phyloP scores from a whole-genome alignment of 2,797 vertebrate species.

The Esox lucius region DNA sequence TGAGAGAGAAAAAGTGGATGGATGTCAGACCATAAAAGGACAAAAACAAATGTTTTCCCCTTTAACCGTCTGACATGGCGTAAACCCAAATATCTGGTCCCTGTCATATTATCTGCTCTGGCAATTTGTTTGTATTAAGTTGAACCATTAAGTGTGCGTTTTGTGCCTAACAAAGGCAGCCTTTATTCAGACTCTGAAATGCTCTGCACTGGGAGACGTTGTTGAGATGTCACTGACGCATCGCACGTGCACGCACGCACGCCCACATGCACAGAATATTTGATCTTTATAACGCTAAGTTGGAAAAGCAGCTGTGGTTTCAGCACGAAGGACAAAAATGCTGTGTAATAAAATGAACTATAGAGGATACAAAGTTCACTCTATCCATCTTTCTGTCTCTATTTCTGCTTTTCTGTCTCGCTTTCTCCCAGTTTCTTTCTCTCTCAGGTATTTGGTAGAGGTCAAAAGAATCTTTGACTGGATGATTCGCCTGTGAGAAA shows the following conservation, averaged over 20 bases:
- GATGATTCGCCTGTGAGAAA: background rate
- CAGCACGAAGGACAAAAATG: background rate
- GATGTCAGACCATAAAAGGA: slow-evolving; percentile 23
- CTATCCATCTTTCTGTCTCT: background rate
- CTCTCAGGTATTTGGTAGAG: background rate
- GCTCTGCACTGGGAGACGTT: background rate
- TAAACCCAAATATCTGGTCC: background rate
- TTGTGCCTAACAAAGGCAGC: slow-evolving; percentile 28
- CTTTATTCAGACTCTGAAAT: slow-evolving; percentile 16
- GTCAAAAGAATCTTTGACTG: no score
- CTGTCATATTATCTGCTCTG: slow-evolving; percentile 16
- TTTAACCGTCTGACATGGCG: background rate
- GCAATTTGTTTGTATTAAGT: slow-evolving; percentile 22
- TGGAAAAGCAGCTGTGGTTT: background rate
- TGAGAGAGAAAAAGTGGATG: background rate
- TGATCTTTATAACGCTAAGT: background rate
- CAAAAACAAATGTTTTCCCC: slow-evolving; percentile 32
- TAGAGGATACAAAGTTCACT: slow-evolving; percentile 6
- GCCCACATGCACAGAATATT: slow-evolving; percentile 7
- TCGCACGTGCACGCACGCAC: background rate
- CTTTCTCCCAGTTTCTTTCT: background rate
- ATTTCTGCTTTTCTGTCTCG: background rate
- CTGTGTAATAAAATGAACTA: slow-evolving; percentile 15
- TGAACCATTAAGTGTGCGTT: slow-evolving; percentile 19
- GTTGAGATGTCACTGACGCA: background rate